Base-by-base conservation (phyloP, 1,140 invertebrate genomes). In the Elysia chlorotica region DNA sequence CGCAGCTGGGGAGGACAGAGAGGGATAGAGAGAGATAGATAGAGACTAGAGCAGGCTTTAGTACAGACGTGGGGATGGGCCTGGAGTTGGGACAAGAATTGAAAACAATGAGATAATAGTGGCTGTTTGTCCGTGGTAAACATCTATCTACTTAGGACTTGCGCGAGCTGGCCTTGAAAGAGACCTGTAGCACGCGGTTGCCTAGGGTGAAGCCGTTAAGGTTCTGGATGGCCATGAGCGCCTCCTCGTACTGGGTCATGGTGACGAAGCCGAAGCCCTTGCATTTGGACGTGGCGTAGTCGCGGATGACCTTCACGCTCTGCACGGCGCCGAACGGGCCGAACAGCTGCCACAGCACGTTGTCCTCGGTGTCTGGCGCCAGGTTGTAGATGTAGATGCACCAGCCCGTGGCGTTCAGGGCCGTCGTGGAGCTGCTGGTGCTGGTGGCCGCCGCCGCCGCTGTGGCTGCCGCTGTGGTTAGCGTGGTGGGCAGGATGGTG, bases 211-310 rank as follows among this genome's bases (percentile, higher is more conserved):
- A 99, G 65, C 97, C 97, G 89, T 99, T 99, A 72, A 99, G 91
- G 75, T 95, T 96, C 88, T 97, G 96, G 82, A 99, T 99, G 67
- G 98, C 97, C 74, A 97, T 93, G 31, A 98, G 92, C 19, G 97
- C 96, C 87, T 99, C 97, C 87, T 99, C 97, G 89, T 99, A 99
- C 88, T 99, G 98, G 82, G 96, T 98, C 98, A 99, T 99, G 68
- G 96, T 99, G 73, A 99, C 97, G 88, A 99, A 99, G n/a, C 96
- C 98, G 88, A 98, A 99, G 79, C 98, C 98, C 89, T 99, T 99
- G 91, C 98, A 99, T 89, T 99, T 99, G 90, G 98, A 97, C 74
- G 97, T 98, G 88, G 98, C 95, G 82, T 96, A 91, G 89, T 99
- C 97, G 74, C 97, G 92, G 83, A 99, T 98, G 65, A 90, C 89